These are phyloP conservation scores for Ridgeia piscesae DNA, from an alignment of 1,140 invertebrate species.

Conservation along the genomic window DNA sequence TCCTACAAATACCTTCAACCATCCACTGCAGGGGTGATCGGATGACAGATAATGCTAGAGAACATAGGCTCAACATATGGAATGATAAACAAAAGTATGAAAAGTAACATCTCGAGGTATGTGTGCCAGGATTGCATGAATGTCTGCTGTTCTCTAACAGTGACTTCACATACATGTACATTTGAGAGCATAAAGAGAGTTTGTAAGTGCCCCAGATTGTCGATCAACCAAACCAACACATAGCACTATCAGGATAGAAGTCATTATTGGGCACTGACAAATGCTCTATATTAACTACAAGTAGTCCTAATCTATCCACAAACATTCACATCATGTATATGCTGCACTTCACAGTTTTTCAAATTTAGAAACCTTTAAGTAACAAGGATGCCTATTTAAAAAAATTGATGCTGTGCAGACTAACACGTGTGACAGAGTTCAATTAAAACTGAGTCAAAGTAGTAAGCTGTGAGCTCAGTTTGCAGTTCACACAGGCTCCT, in stretches of 20 bases:
- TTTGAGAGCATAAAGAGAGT: too few species aligned
- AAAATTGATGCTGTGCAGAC: background rate
- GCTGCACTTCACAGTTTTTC: background rate
- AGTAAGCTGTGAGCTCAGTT: background rate
- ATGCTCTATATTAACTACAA: too few species aligned
- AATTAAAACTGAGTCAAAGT: background rate
- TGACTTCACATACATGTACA: too few species aligned
- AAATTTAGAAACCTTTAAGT: background rate
- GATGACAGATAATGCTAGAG: background rate
- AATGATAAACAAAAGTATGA: background rate
- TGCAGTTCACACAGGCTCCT: background rate
- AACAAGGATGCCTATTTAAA: background rate
- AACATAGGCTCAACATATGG: background rate
- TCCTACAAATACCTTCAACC: background rate
- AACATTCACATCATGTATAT: background rate
- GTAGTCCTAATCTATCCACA: background rate
- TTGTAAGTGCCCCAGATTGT: too few species aligned
- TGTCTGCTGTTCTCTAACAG: background rate
- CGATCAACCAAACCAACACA: too few species aligned
- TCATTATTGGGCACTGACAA: too few species aligned
- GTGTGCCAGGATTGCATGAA: background rate
- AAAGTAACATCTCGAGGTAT: background rate
- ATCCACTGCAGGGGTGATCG: background rate
- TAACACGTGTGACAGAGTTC: background rate
- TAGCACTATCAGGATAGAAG: too few species aligned